Evolutionary conservation across 2,888 invertebrate genomes (phyloP), one percentile per base, ranked within the genome.

Genomic region (Belgica antarctica): DNA sequence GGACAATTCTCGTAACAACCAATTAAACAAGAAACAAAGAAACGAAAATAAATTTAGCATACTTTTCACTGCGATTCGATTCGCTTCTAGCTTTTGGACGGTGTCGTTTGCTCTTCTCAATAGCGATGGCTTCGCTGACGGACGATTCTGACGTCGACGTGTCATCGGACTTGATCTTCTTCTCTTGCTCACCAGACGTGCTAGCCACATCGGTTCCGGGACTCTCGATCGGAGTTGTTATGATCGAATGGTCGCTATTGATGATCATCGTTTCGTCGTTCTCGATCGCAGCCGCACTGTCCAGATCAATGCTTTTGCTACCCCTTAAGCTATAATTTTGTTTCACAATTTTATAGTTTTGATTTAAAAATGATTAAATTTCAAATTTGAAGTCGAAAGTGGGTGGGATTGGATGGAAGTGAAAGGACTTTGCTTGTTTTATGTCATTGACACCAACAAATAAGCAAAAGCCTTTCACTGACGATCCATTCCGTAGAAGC

Each of bases 261-360:
- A 68, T 68, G 7, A 68, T 68, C 68, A 68, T 68, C 25, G 68
- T 68, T 52, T 68, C 68, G 15, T 68, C 68, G 24, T 68, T 68
- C 24, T 68, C 68, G 15, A 68, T 68, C 15, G 68, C 68, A 10
- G 68, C 68, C 19, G 68, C 68, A 34, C 34, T 27, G 24, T 68
- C 68, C 47, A 68, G 24, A 46, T 68, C 68, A 27, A 57, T 27
- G 17, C 47, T 47, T 19, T 66, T 47, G 28, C 47, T 36, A 63
- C 41, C 46, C 5, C 24, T 66, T n/a, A 65, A 41, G 63, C 63
- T 66, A 65, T 17, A 22, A 57, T 57, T 57, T 17, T 17, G 24
- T 57, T 57, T 17, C 2, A n/a, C 7, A 34, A 34, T 34, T 34
- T 34, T 34, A 41, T 41, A 41, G 15, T 41, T 41, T 41, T n/a